Percentiles rank a stretch among this genome's conserved stretches.
Evolutionary conservation across 1,140 invertebrate species (phyloP).

Genomic region (Tachypleus tridentatus): DNA sequence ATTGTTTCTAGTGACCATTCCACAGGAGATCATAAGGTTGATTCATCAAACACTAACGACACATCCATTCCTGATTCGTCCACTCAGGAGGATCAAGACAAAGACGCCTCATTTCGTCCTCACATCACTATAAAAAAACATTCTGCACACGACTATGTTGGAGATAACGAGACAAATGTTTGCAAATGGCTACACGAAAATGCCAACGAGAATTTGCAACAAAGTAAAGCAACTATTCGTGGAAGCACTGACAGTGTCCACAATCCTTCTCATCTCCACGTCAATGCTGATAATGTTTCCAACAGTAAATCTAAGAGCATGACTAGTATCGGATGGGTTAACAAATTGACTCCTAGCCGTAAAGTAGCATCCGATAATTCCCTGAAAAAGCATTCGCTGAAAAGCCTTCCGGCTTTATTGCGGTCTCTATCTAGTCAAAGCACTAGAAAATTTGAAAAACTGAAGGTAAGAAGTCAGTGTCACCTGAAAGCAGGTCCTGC

Average conservation of each 20-base stretch:
- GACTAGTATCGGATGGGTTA: conserved; percentile 6
- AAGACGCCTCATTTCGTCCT: neutral
- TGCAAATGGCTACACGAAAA: neutral
- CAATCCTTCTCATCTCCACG: conserved; percentile 10
- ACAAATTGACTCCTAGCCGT: conserved; percentile 1
- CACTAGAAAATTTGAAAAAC: neutral
- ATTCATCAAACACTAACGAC: neutral
- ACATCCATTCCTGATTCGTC: neutral
- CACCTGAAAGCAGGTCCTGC: too few species aligned
- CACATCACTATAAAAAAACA: neutral
- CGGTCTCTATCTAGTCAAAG: conserved; percentile 23
- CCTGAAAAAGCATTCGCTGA: conserved; percentile 19
- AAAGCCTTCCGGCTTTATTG: conserved; percentile 12
- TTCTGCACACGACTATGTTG: conserved; percentile 1
- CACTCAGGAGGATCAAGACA: neutral
- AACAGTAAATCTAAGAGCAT: conserved; percentile 15
- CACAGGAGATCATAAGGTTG: conserved; percentile 6
- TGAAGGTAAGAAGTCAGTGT: too few species aligned
- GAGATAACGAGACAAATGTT: neutral
- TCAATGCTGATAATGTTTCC: conserved; percentile 9
- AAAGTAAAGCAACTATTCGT: neutral
- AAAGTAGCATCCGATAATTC: conserved; percentile 23
- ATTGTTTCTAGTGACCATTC: conserved; percentile 17
- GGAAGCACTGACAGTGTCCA: neutral
- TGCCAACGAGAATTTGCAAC: neutral